Base-by-base conservation (phyloP, 2,113 vertebrate genomes). In the Hipposideros armiger region DNA sequence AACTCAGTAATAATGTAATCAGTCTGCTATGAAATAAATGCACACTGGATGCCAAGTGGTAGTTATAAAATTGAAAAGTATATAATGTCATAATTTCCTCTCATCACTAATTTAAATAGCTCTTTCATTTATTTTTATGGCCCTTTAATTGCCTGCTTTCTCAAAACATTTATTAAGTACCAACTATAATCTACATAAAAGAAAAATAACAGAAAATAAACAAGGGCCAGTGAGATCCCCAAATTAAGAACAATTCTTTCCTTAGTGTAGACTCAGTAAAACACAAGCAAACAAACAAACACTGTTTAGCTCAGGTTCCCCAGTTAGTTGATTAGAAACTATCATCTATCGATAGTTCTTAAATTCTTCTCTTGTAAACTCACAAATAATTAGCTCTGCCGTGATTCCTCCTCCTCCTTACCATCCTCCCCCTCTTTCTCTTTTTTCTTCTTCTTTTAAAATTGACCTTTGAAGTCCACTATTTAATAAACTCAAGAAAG, bases 91-190 rank as follows among this genome's bases (percentile, higher is more conserved):
- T 66, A 82, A n/a, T 24, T 87, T 73, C 64, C 20, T 42, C 60
- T 36, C 28, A 13, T 81, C 17, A 76, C 30, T 69, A 42, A 67
- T 93, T 77, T 87, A 87, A 56, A 67, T 40, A 36, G 30, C 20
- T 64, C 14, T 54, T 81, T 1, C 2, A 50, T 67, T 47, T 83
- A 69, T 24, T 73, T 80, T 52, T 40, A 82, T 28, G 11, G 13
- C 67, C 1, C 1, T 80, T 67, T 81, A 92, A 58, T 60, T 81
- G 0, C 19, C 14, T 77, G 32, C 2, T 14, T 73, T 32, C 14
- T 19, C 26, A 32, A 73, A 95, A 86, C 56, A 90, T 69, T 82
- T 91, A 88, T 67, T 87, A 64, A 91, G 32, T 64, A 32, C 9
- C 11, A 56, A 26, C 11, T 81, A 16, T 74, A 26, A 81, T 42